These are phyloP conservation scores for Theocolax elegans DNA, from an alignment of 1,140 invertebrate species.

Conservation along the genomic window DNA sequence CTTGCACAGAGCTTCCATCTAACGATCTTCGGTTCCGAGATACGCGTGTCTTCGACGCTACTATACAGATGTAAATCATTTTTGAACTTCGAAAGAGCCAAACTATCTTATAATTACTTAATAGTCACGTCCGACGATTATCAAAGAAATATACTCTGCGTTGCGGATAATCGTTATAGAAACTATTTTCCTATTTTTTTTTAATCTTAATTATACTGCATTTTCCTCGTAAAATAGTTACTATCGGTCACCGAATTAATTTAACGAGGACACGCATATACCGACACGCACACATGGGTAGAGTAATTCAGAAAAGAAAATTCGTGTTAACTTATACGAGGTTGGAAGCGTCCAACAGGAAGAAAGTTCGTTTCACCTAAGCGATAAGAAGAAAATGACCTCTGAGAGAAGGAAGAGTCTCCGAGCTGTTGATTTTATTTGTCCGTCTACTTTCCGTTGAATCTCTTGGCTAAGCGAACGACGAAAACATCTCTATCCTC, in stretches of 20 bases:
- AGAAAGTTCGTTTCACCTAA: conserved; percentile 13
- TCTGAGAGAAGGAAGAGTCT: conserved; percentile 30
- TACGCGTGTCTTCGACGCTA: too few species aligned
- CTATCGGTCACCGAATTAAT: background rate
- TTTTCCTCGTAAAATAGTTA: background rate
- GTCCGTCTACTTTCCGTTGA: background rate
- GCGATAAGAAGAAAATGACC: conserved; percentile 37
- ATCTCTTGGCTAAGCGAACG: background rate
- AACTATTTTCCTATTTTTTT: too few species aligned
- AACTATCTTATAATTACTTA: too few species aligned
- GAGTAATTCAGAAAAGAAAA: conserved; percentile 11
- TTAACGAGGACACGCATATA: background rate
- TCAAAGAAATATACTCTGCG: too few species aligned
- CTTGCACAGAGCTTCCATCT: too few species aligned
- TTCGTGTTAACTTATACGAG: conserved; percentile 15
- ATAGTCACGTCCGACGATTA: too few species aligned
- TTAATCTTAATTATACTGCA: too few species aligned
- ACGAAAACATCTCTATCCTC: background rate
- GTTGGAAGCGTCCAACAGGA: too few species aligned
- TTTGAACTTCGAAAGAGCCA: too few species aligned
- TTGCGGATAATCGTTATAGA: too few species aligned
- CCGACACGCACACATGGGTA: background rate
- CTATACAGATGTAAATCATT: too few species aligned
- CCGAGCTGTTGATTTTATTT: conserved; percentile 39
- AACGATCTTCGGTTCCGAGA: too few species aligned